A percentile compares a stretch with the other conserved stretches of the same genome.
Conservation (phyloP, 2,888 invertebrate genomes). For the Aporophyla lueneburgensis region DNA sequence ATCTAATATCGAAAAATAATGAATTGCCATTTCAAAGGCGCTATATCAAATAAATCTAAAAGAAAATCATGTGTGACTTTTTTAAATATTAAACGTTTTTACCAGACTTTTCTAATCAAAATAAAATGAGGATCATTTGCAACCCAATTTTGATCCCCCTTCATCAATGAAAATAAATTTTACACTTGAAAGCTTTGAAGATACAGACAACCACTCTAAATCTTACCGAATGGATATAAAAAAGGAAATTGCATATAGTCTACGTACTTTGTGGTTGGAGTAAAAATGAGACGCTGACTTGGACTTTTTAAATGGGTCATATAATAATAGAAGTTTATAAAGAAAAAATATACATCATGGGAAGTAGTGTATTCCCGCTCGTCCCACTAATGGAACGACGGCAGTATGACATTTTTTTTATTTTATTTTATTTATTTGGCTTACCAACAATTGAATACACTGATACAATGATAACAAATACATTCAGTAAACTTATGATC, state of each 20-base stretch:
- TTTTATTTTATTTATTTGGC: no score
- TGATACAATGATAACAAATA: no score
- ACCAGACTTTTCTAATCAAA: conserved; percentile 30
- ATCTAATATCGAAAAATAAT: conserved; percentile 23
- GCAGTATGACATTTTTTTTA: no score
- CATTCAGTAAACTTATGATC: no score
- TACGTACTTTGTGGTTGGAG: conserved; percentile 28
- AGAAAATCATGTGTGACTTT: conserved; percentile 10
- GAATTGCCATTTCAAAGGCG: conserved; percentile 9
- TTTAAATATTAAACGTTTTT: not conserved
- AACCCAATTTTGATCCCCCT: conserved; percentile 16
- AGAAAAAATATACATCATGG: not conserved
- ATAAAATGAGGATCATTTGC: conserved; percentile 21
- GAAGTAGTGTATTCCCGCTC: not conserved
- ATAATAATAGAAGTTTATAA: conserved; percentile 6
- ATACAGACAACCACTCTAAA: conserved; percentile 46
- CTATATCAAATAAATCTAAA: not conserved
- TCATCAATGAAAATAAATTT: conserved; percentile 53
- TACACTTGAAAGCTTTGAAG: conserved; percentile 46
- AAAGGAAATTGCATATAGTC: conserved; percentile 57
- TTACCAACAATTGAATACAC: no score
- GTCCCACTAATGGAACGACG: no score
- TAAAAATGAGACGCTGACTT: conserved; percentile 28
- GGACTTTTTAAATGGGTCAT: conserved; percentile 36
- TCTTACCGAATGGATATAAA: conserved; percentile 49